Base-by-base conservation (phyloP, 2,797 vertebrate genomes). In the Acanthurus leucopareius region DNA sequence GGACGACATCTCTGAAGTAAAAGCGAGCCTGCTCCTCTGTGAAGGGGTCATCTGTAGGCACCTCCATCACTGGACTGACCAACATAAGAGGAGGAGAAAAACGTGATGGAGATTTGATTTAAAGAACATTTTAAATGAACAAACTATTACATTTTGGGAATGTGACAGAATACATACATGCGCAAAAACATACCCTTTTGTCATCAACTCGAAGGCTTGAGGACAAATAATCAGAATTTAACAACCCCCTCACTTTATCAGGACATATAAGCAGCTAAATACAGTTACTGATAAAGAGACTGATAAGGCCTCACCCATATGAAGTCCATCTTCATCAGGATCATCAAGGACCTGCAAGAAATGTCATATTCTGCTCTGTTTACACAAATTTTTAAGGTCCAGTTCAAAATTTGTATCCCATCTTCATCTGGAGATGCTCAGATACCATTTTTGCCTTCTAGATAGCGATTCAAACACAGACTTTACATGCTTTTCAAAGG, bases 191-290 rank as follows among this genome's bases (percentile, higher is more conserved):
- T 95, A 99, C 98, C 98, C 97, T 91, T 97, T 97, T 83, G 95
- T 95, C 93, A 99, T 92, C 91, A 99, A 90, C 87, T 99, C 98
- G 95, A 99, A 99, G 75, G 97, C 98, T 99, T 82, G 74, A 89
- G 47, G 57, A 83, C 10, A 90, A 95, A 95, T 54, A 79, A 90
- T 89, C 69, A 74, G 45, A 75, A 71, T 85, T 73, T 20, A 80
- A 73, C 42, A 17, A 60, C 0, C 32, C 10, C 2, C 1, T 0
- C 1, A 42, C 3, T 58, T 28, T 38, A 20, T 20, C 32, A 5
- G 20, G 7, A 64, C 13, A 65, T 3, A 20, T 11, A 25, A 44
- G 40, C 6, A 42, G 4, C 2, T 64, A 51, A 68, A 32, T 58
- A 38, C 2, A 86, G 22, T n/a, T 15, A 9, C 10, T 58, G 14